These are phyloP conservation scores for Danio rerio DNA, from an alignment of 2,113 vertebrate species.

Conservation along the genomic window GRCz12tu NC_133183.1:13741501-13742000, in stretches of 20 bases:
- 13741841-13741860: too few species aligned
- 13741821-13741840: too few species aligned
- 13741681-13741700: constrained; percentile 97
- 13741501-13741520: constrained; percentile 39
- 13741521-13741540: constrained; percentile 15
- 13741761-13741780: constrained; percentile 98
- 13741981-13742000: too few species aligned
- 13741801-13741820: constrained; percentile 78
- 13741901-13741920: too few species aligned
- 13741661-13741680: constrained; percentile 97
- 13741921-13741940: too few species aligned
- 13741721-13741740: constrained; percentile 96
- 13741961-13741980: too few species aligned
- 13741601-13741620: background rate
- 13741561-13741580: background rate
- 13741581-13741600: background rate
- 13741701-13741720: constrained; percentile 96
- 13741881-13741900: too few species aligned
- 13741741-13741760: constrained; percentile 97
- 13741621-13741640: background rate
- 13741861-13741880: too few species aligned
- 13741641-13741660: constrained; percentile 74
- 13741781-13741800: constrained; percentile 98
- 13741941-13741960: too few species aligned
- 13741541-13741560: background rate